Base-by-base conservation (phyloP, 1,140 invertebrate species). In the Hermatobates lingyangjiaoensis region DNA sequence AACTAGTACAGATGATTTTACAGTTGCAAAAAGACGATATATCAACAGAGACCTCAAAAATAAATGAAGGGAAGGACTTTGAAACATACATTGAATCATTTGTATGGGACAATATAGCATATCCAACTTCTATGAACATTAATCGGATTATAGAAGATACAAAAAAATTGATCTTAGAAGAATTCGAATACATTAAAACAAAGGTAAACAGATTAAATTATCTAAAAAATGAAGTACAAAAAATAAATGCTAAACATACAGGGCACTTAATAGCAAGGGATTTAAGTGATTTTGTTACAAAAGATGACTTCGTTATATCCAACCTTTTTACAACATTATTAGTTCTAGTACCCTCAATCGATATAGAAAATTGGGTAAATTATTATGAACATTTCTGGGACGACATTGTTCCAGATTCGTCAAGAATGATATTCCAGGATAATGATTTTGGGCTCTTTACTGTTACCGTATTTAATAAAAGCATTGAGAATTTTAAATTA, bases 211-310 rank as follows among this genome's bases (percentile, higher is more conserved):
- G 21, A 42, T 18, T 10, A 18, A 42, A 42, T 42, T 14, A 14
- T 4, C 21, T 42, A 42, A 42, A 42, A 18, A 42, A 10, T 10
- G 39, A 42, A 42, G 39, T 42, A 10, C 14, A 42, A 42, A 42
- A 42, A 42, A 42, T 42, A 12, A 20, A 42, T 18, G 39, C 39
- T 18, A 42, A 42, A 20, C 39, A 42, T 20, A 42, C 39, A 12
- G 39, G 39, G 21, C 14, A 20, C 18, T 20, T 42, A 42, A 14
- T 42, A 42, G 39, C 39, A 42, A 5, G 39, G 18, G 39, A 42
- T 20, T 42, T 42, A 42, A 42, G 39, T 42, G 39, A 42, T 42
- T 42, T 42, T 42, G 39, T 42, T 12, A 42, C 14, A 42, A 42
- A 42, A 42, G 39, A 42, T 18, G 39, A 42, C 18, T 18, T 42